Conservation (phyloP, 2,113 vertebrate species). For the Grammatotria lemairii region DNA sequence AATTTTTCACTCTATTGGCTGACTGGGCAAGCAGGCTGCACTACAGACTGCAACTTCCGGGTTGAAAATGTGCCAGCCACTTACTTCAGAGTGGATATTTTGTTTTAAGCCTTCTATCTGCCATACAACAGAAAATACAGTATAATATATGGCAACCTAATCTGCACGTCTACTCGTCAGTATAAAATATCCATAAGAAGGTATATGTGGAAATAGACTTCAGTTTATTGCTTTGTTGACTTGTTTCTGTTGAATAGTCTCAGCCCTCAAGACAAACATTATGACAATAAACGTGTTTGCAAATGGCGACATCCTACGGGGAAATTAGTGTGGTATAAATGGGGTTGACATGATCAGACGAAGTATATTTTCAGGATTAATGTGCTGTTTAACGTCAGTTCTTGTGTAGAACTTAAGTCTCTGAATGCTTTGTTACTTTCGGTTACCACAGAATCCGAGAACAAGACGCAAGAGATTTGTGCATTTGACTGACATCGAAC, state of each 20-base stretch:
- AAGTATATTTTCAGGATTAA: background rate
- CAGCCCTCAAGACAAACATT: background rate
- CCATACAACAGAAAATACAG: background rate
- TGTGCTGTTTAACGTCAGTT: background rate
- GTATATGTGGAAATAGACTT: background rate
- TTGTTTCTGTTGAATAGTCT: background rate
- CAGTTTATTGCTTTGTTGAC: background rate
- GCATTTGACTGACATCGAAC: background rate
- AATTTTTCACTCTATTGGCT: conserved; percentile 34
- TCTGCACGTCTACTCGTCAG: background rate
- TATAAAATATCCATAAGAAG: background rate
- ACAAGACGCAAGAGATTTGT: background rate
- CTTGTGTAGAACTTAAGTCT: background rate
- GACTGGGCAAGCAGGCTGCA: conserved; percentile 11
- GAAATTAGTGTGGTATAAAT: background rate
- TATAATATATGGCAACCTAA: background rate
- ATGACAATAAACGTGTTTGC: background rate
- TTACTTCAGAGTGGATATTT: background rate
- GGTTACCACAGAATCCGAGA: background rate
- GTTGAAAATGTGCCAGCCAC: conserved; percentile 2
- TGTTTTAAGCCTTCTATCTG: background rate
- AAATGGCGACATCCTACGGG: background rate
- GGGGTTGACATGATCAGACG: background rate
- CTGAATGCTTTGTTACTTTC: background rate
- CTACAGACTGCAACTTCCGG: conserved; percentile 60